A percentile compares a stretch with the other conserved stretches of the same genome.
phyloP scores from a whole-genome alignment of 2,888 invertebrate genomes.

The Sesia bembeciformis region DNA sequence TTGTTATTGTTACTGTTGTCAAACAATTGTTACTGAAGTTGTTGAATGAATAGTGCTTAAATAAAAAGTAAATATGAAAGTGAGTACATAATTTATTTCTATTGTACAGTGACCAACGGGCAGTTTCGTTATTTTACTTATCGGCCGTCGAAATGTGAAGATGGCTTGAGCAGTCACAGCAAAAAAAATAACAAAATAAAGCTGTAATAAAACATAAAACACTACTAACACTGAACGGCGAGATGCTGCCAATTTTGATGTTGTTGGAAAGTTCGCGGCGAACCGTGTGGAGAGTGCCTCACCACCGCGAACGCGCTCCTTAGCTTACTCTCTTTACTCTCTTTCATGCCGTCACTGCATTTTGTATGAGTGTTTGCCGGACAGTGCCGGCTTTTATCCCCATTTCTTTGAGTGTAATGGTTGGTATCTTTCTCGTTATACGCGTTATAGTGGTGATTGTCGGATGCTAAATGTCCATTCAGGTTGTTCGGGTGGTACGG shows the following conservation, averaged over 20 bases:
- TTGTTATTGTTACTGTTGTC: too few species aligned
- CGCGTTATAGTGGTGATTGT: constrained; percentile 57
- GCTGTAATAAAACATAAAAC: constrained; percentile 22
- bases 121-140: too few species aligned
- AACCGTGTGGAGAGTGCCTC: constrained; percentile 68
- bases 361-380: constrained; percentile 68
- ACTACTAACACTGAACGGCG: constrained; percentile 79
- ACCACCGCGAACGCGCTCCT: constrained; percentile 78
- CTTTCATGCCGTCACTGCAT: constrained; percentile 62
- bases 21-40: too few species aligned
- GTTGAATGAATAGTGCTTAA: too few species aligned
- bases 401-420: constrained; percentile 67
- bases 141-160: too few species aligned
- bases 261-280: constrained; percentile 32
- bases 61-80: too few species aligned
- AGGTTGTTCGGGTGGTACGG: constrained; percentile 66
- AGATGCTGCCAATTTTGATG: constrained; percentile 76
- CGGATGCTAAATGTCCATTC: constrained; percentile 63
- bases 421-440: constrained; percentile 69
- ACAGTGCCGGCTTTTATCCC: constrained; percentile 52
- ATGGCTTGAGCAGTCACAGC: not conserved
- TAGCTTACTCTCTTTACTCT: constrained; percentile 67
- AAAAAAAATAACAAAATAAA: constrained; percentile 14
- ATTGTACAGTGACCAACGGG: too few species aligned
- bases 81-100: too few species aligned